Conservation (phyloP, 2,888 invertebrate species). For the Trichopria drosophilae region DNA sequence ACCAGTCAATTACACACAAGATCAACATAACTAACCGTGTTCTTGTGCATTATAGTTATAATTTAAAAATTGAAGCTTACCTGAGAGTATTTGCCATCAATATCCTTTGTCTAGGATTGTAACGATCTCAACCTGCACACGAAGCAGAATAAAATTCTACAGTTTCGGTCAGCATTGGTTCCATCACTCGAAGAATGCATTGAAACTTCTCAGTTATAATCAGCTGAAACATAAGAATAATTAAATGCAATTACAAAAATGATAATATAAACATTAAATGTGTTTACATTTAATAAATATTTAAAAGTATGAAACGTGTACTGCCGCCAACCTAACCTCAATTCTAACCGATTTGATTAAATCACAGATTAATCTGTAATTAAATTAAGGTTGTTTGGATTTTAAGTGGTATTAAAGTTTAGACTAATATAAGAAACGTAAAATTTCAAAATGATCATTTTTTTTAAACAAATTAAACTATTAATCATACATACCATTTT, state of each 20-base stretch:
- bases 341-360: too few relatives aligned
- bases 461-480: too few relatives aligned
- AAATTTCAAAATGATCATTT: too few relatives aligned
- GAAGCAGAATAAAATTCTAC: constrained; percentile 65
- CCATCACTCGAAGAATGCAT: constrained; percentile 99
- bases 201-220: constrained; percentile 99
- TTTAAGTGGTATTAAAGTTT: too few relatives aligned
- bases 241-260: not conserved
- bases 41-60: constrained; percentile 50
- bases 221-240: constrained; percentile 69
- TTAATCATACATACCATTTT: too few relatives aligned
- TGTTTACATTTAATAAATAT: too few relatives aligned
- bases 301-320: too few relatives aligned
- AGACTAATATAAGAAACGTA: too few relatives aligned
- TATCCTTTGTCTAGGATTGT: constrained; percentile 98
- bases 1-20: constrained; percentile 56
- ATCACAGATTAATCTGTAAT: too few relatives aligned
- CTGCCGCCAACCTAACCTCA: too few relatives aligned
- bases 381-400: too few relatives aligned
- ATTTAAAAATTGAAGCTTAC: constrained; percentile 48
- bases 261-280: not conserved
- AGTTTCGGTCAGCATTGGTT: constrained; percentile 99
- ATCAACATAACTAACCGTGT: constrained; percentile 56
- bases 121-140: constrained; percentile 83
- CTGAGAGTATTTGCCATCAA: constrained; percentile 97